Base-by-base conservation (phyloP, 1,140 invertebrate genomes). In the Bombus cullumanus region DNA sequence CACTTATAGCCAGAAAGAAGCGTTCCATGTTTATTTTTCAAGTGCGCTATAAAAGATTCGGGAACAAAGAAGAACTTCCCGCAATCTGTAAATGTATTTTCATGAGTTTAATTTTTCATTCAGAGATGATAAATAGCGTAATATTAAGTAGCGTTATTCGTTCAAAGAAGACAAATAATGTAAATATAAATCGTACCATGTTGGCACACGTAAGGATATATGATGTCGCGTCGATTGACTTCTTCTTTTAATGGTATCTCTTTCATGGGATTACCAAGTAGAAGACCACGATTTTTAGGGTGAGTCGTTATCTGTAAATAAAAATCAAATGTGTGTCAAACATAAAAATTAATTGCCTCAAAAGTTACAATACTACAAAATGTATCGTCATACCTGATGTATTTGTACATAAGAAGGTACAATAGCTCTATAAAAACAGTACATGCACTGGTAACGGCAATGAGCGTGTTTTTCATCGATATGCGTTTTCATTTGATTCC, bases 361-460 rank as follows among this genome's bases (percentile, higher is more conserved):
- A n/a, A 37, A 57, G 12, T 74, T 15, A 25, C 1, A 18, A 37
- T 31, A n/a, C 22, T 3, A 39, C 1, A 43, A 53, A 66, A 76
- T 3, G 41, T 22, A n/a, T 64, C 10, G 0, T 22, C 13, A 34
- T 91, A 96, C 95, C 90, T 96, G 94, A 94, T 97, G 96, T 22
- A 96, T 91, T 64, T 94, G 93, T 1, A 97, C 95, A 86, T 96
- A 96, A 10, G 94, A 94, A n/a, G 93, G 91, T 8, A 93, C 91
- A 43, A 94, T 88, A 22, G 95, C 95, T 77, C 96, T 91, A 89
- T 96, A 97, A 66, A 97, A 96, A 83, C 96, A 97, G 74, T 96
- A 96, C 43, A 91, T 93, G 82, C 96, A 97, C 64, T 96, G 95
- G 86, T 93, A 97, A 41, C 94, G 92, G 86, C 96, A 96, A 62